Conservation (phyloP, 1,140 invertebrate genomes). For the Trachymyrmex septentrionalis region DNA sequence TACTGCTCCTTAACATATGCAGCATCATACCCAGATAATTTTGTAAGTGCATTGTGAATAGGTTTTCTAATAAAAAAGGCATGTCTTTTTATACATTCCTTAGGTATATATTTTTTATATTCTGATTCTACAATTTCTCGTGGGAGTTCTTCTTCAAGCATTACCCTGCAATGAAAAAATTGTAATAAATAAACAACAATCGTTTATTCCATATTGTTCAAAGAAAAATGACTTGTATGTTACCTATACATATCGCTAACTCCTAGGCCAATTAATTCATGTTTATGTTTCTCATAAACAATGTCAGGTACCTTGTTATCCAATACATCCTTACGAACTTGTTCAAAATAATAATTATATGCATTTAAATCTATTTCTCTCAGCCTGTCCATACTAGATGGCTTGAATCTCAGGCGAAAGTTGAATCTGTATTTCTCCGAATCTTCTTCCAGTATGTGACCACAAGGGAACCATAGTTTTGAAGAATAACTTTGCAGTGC, state of each 20-base stretch:
- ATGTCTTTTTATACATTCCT: constrained; percentile 91
- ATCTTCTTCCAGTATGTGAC: constrained; percentile 86
- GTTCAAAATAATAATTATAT: constrained; percentile 95
- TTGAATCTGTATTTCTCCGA: constrained; percentile 88
- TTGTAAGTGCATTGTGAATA: constrained; percentile 90
- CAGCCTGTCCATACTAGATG: constrained; percentile 89
- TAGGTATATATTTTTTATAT: constrained; percentile 94
- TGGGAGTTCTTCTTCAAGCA: constrained; percentile 90
- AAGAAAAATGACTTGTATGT: constrained; percentile 29
- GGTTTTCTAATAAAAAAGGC: constrained; percentile 92
- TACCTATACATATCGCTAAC: constrained; percentile 94
- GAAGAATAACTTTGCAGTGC: constrained; percentile 89
- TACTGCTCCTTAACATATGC: constrained; percentile 92
- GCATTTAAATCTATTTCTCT: constrained; percentile 90
- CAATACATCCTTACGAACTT: constrained; percentile 93
- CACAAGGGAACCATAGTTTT: constrained; percentile 89
- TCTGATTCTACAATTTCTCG: constrained; percentile 90
- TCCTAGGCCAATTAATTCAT: constrained; percentile 92
- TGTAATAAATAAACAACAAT: neutral
- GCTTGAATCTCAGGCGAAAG: constrained; percentile 93
- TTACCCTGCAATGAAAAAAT: constrained; percentile 87
- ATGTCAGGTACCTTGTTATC: constrained; percentile 93
- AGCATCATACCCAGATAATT: constrained; percentile 88
- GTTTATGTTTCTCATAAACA: constrained; percentile 91
- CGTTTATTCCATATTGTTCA: constrained; percentile 24